Evolutionary conservation across 2,888 invertebrate genomes (phyloP).

Genomic region (Lasiommata megera): DNA sequence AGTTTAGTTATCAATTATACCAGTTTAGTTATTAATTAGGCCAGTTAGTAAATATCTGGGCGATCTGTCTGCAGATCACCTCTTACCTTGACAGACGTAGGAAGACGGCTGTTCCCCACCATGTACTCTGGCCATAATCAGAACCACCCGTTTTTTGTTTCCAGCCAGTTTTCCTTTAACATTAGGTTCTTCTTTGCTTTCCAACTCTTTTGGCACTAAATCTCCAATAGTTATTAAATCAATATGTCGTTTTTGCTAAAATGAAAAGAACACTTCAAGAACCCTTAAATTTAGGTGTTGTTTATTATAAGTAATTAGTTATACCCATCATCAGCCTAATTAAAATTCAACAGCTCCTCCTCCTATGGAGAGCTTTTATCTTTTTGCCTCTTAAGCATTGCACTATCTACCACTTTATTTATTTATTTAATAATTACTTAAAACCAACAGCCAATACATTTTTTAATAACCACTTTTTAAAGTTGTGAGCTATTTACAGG

Average conservation of each 20-base stretch:
- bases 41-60: background rate
- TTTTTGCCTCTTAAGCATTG: no score
- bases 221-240: constrained; percentile 92
- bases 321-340: no score
- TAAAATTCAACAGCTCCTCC: no score
- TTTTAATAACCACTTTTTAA: no score
- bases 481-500: no score
- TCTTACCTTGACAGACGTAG: constrained; percentile 93
- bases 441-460: no score
- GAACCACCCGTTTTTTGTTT: constrained; percentile 83
- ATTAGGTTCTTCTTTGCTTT: constrained; percentile 53
- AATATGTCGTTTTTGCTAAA: constrained; percentile 92
- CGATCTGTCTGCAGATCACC: background rate
- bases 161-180: constrained; percentile 76
- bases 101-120: constrained; percentile 97
- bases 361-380: no score
- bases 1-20: no score
- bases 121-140: constrained; percentile 93
- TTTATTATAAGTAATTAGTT: background rate
- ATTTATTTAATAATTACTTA: no score
- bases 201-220: constrained; percentile 58
- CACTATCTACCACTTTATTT: no score
- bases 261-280: constrained; percentile 4
- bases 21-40: no score
- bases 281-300: background rate